Conservation (phyloP, 2,888 invertebrate species). For the Agrochola macilenta region DNA sequence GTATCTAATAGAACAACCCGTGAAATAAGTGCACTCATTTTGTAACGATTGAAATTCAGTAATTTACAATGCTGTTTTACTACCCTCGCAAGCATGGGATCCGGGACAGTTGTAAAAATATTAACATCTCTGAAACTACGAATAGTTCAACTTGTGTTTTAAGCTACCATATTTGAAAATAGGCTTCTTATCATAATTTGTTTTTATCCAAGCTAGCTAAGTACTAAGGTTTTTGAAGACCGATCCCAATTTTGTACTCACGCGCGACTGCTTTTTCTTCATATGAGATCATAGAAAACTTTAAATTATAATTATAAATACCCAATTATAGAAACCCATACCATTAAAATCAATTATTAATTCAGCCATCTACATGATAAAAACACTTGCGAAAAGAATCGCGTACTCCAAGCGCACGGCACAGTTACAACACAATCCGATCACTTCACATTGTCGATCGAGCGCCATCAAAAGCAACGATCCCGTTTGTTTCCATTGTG, state of each 20-base stretch:
- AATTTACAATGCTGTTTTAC: neutral
- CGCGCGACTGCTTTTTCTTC: neutral
- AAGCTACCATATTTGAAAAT: neutral
- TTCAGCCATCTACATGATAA: constrained; percentile 56
- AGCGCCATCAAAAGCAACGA: constrained; percentile 73
- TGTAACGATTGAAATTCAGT: constrained; percentile 2
- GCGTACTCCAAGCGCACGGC: constrained; percentile 43
- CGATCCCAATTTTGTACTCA: too few relatives aligned
- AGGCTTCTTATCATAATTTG: neutral
- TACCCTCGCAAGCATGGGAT: neutral
- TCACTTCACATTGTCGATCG: constrained; percentile 80
- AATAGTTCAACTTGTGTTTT: neutral
- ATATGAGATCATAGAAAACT: neutral
- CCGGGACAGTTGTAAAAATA: constrained; percentile 10
- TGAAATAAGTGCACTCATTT: neutral
- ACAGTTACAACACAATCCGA: constrained; percentile 59
- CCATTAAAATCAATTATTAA: constrained; percentile 56
- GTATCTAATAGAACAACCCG: neutral
- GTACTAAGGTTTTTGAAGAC: neutral
- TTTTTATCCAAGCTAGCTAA: too few relatives aligned
- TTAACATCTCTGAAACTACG: neutral
- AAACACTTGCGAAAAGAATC: constrained; percentile 39
- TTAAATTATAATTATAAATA: neutral
- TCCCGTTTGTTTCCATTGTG: constrained; percentile 77
- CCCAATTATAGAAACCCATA: constrained; percentile 32